Evolutionary conservation across 2,888 invertebrate genomes (phyloP).

Genomic region (Geotrupes spiniger): DNA sequence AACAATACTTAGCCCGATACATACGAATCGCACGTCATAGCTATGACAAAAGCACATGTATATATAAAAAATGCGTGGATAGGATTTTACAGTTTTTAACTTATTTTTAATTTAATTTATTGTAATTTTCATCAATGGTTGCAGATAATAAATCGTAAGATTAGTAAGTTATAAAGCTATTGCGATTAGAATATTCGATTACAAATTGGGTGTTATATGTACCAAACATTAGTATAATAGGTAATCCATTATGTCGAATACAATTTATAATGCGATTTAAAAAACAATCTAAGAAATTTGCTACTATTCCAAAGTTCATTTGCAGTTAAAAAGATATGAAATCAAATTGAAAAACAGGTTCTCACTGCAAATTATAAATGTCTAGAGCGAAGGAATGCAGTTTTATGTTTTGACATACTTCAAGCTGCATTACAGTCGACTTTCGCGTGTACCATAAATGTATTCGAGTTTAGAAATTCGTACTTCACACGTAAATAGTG

Average conservation of each 20-base stretch:
- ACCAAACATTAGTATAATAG: neutral
- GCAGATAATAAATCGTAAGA: too few species aligned
- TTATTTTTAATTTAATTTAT: too few species aligned
- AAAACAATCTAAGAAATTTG: conserved; percentile 17
- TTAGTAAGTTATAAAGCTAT: too few species aligned
- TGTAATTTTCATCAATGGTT: too few species aligned
- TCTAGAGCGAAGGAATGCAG: conserved; percentile 41
- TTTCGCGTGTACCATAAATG: conserved; percentile 28
- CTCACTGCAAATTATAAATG: conserved; percentile 41
- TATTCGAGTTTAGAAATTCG: conserved; percentile 23
- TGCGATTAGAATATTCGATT: too few species aligned
- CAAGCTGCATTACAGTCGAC: conserved; percentile 32
- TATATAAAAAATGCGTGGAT: too few species aligned
- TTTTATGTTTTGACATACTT: conserved; percentile 43
- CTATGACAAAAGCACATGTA: too few species aligned
- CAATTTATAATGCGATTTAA: too few species aligned
- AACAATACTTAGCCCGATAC: too few species aligned
- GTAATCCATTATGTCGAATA: too few species aligned
- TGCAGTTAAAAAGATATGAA: conserved; percentile 41
- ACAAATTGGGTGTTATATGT: neutral
- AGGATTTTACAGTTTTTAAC: too few species aligned
- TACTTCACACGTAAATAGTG: conserved; percentile 20
- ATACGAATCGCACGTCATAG: too few species aligned
- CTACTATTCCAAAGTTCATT: conserved; percentile 37
- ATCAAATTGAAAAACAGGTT: conserved; percentile 45